These are phyloP conservation scores for Drosophila ananassae DNA, from an alignment of 1,140 invertebrate genomes.

Conservation along the genomic window DNA sequence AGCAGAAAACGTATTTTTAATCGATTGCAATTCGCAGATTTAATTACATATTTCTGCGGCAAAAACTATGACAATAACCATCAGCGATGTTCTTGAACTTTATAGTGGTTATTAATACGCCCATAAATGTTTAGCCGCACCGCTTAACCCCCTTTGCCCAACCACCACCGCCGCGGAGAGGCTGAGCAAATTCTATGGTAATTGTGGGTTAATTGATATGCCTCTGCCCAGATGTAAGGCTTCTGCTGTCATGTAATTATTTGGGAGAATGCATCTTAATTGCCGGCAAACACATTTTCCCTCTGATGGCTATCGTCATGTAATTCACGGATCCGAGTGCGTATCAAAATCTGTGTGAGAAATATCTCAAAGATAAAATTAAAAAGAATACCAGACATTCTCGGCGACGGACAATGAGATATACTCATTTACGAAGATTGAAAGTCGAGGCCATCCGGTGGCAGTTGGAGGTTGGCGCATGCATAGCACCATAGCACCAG, in stretches of 20 bases:
- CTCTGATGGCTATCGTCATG: slow-evolving; percentile 47
- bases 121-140: slow-evolving; percentile 42
- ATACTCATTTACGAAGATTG: slow-evolving; percentile 31
- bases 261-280: slow-evolving; percentile 57
- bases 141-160: slow-evolving; percentile 46
- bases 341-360: slow-evolving; percentile 46
- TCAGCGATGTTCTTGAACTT: slow-evolving; percentile 63
- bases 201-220: slow-evolving; percentile 63
- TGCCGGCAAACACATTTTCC: slow-evolving; percentile 36
- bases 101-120: slow-evolving; percentile 45
- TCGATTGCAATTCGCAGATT: slow-evolving; percentile 48
- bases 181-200: slow-evolving; percentile 57
- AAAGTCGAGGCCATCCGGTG: slow-evolving; percentile 74
- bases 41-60: slow-evolving; percentile 44
- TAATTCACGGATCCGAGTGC: slow-evolving; percentile 37
- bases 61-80: slow-evolving; percentile 73
- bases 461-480: slow-evolving; percentile 25
- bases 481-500: too few species aligned
- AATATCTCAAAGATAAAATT: slow-evolving; percentile 36
- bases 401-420: slow-evolving; percentile 33
- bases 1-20: slow-evolving; percentile 36
- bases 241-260: slow-evolving; percentile 6
- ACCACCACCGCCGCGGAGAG: slow-evolving; percentile 13
- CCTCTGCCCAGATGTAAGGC: slow-evolving; percentile 50
- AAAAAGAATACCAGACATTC: slow-evolving; percentile 49